Percentiles rank a stretch among this genome's conserved stretches.
These are phyloP conservation scores for Gymnocephalus cernua DNA, from an alignment of 2,113 vertebrate species.

Conservation along the genomic window DNA sequence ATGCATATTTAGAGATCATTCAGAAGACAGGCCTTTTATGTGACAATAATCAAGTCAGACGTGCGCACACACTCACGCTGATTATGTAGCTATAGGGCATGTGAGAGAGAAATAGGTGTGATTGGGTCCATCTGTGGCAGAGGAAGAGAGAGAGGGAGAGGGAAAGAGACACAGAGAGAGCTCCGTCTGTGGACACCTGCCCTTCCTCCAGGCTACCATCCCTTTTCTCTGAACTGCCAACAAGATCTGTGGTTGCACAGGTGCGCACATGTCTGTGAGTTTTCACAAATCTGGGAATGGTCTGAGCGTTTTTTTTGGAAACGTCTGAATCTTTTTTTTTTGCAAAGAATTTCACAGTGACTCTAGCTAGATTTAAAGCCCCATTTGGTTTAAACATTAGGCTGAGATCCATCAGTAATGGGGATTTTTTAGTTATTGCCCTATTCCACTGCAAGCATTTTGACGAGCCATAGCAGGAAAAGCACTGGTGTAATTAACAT, in stretches of 20 bases:
- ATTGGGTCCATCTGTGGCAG: conserved; percentile 79
- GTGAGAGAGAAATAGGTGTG: conserved; percentile 79
- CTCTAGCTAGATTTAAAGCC: background rate
- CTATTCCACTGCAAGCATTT: background rate
- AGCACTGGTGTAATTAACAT: conserved; percentile 4
- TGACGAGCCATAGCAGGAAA: background rate
- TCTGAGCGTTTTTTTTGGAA: conserved; percentile 24
- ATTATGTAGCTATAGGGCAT: conserved; percentile 67
- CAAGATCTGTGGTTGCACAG: conserved; percentile 71
- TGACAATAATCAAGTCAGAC: conserved; percentile 61
- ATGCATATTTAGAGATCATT: conserved; percentile 53
- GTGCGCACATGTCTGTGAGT: conserved; percentile 59
- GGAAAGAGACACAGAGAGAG: conserved; percentile 56
- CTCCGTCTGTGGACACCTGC: conserved; percentile 82
- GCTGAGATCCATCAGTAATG: background rate
- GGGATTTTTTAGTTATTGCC: background rate
- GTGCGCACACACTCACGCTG: conserved; percentile 23
- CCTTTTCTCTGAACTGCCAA: conserved; percentile 70
- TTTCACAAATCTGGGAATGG: conserved; percentile 13
- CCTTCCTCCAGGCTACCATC: conserved; percentile 70
- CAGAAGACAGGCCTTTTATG: conserved; percentile 37
- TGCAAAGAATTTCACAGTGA: conserved; percentile 19
- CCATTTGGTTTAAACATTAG: background rate
- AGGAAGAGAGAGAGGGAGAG: conserved; percentile 36
- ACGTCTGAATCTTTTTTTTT: background rate